phyloP scores from a whole-genome alignment of 2,888 invertebrate species.

The Mythimna pallens region DNA sequence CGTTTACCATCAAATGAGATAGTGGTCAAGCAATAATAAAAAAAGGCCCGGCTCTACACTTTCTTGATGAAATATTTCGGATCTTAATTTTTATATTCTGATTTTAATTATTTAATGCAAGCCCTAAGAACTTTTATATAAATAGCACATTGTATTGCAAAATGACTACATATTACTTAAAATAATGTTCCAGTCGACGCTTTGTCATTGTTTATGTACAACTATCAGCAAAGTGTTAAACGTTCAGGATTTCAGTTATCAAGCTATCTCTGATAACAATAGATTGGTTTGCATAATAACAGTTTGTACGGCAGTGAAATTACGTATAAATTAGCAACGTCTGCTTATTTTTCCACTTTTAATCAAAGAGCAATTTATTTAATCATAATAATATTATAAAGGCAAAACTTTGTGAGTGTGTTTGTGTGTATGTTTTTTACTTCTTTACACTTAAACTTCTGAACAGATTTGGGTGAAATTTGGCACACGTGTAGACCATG shows the following conservation, averaged over 20 bases:
- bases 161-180: background rate
- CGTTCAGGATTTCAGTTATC: slow-evolving; percentile 15
- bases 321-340: slow-evolving; percentile 24
- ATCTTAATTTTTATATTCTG: no score
- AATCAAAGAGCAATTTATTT: background rate
- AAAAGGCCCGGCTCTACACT: no score
- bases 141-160: background rate
- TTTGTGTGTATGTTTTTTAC: no score
- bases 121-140: background rate
- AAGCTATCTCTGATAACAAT: slow-evolving; percentile 42
- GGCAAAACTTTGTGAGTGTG: no score
- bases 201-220: slow-evolving; percentile 39
- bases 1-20: no score
- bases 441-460: no score
- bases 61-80: no score
- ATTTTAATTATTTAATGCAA: background rate
- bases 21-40: no score
- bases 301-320: slow-evolving; percentile 16
- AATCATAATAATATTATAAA: background rate
- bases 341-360: slow-evolving; percentile 13
- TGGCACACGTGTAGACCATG: no score
- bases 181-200: background rate
- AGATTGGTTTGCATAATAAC: slow-evolving; percentile 36
- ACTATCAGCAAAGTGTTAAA: slow-evolving; percentile 21
- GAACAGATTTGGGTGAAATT: no score